phyloP scores from a whole-genome alignment of 2,888 invertebrate genomes.

The Pheosia tremula region DNA sequence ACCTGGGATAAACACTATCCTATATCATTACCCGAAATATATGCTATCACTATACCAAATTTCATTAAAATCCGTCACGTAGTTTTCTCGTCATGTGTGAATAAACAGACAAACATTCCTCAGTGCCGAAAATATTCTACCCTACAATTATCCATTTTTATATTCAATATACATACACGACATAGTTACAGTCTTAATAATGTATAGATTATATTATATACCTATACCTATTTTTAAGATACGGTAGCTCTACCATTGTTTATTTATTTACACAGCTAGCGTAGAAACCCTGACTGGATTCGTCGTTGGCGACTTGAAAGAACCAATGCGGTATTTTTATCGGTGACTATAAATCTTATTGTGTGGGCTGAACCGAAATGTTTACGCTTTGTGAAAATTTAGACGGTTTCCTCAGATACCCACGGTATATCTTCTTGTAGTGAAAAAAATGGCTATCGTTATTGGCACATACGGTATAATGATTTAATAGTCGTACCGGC shows the following conservation, averaged over 20 bases:
- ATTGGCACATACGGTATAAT: constrained; percentile 43
- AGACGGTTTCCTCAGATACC: constrained; percentile 42
- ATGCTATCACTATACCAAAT: too few species aligned
- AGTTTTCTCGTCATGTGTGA: too few species aligned
- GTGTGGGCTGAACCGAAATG: constrained; percentile 65
- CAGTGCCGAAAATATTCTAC: too few species aligned
- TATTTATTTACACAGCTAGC: constrained; percentile 46
- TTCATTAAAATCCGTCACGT: too few species aligned
- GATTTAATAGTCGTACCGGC: constrained; percentile 40
- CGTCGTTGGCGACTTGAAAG: constrained; percentile 58
- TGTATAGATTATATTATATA: not conserved
- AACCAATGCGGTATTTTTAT: constrained; percentile 73
- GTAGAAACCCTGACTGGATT: constrained; percentile 41
- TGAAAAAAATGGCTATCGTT: constrained; percentile 28
- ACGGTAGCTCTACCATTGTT: constrained; percentile 41
- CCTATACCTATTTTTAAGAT: constrained; percentile 20
- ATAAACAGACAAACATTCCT: too few species aligned
- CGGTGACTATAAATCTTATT: constrained; percentile 74
- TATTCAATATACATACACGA: too few species aligned
- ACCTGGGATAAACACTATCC: too few species aligned
- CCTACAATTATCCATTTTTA: too few species aligned
- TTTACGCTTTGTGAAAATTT: constrained; percentile 62
- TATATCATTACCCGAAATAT: too few species aligned
- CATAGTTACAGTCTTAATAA: too few species aligned
- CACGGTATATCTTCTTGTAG: constrained; percentile 23